Base-by-base conservation (phyloP, 1,140 invertebrate species). In the Drosophila fuyamai region DNA sequence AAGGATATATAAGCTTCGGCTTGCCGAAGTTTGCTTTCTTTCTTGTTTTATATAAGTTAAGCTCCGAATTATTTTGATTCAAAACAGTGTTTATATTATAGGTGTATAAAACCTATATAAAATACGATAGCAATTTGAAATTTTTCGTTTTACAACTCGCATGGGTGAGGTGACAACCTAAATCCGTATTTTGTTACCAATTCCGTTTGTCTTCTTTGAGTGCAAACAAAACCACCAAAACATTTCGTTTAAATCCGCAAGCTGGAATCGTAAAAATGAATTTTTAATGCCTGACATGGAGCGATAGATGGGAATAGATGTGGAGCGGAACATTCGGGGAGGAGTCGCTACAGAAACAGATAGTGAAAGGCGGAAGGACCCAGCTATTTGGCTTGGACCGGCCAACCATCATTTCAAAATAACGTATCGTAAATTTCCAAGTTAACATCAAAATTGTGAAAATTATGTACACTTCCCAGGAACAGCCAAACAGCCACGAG, bases 401-500 rank as follows among this genome's bases (percentile, higher is more conserved):
- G 59, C 35, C 72, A 76, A 76, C 29, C 86, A 90, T 90, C 86
- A 90, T 90, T 86, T 86, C 85, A 90, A 90, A 90, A 82, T 77
- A 90, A 79, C 76, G 81, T 73, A 84, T 88, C 83, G 83, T 91
- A 91, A 91, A 91, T 91, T 91, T 91, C 70, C 55, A 83, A 91
- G 88, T 91, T 91, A 91, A 91, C 88, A 84, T 91, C 88, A 91
- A 91, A 91, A 91, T 91, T 91, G 80, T 81, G 75, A 91, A 91
- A 91, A 91, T 91, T 88, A 91, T 91, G 77, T 91, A 88, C 78
- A 83, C 83, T 88, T 83, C 76, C 77, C 81, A 61, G 73, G 46
- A 84, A 73, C 53, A 77, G 55, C 59, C 83, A 43, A 84, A 73
- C 53, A 77, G 58, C 56, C 83, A 65, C 77, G 47, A 56, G 40